Conservation (phyloP, 2,888 invertebrate species). For the Lumbricus terrestris region DNA sequence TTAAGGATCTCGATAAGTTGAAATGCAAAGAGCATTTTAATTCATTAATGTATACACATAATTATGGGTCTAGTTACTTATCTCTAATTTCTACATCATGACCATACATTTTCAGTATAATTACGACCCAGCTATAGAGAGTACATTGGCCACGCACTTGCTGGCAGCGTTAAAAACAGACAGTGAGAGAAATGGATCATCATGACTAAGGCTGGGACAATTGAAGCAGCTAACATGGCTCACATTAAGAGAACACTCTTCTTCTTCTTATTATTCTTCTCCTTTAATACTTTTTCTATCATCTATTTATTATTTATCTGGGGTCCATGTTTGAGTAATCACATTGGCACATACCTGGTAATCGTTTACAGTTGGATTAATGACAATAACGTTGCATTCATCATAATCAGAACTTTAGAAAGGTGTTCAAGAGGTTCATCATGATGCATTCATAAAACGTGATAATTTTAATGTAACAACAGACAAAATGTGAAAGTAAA, state of each 20-base stretch:
- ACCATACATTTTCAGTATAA: neutral
- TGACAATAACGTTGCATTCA: neutral
- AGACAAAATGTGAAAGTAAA: neutral
- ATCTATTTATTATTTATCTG: too few species aligned
- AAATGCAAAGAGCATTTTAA: neutral
- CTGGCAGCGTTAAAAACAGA: neutral
- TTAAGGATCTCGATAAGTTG: neutral
- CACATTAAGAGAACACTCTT: neutral
- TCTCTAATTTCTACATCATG: neutral
- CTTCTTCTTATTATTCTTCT: too few species aligned
- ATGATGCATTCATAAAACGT: neutral
- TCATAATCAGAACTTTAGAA: too few species aligned
- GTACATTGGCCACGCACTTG: neutral
- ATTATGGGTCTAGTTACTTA: neutral
- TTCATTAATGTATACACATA: neutral
- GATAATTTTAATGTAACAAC: neutral
- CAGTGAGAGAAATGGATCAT: neutral
- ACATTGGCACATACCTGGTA: too few species aligned
- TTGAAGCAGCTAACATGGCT: neutral
- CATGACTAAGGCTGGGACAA: neutral
- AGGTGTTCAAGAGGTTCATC: neutral
- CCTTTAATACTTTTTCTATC: neutral
- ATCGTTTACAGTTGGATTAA: neutral
- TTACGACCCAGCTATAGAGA: neutral
- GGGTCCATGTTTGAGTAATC: neutral